Base-by-base conservation (phyloP, 2,888 invertebrate genomes). In the Euproctis similis region DNA sequence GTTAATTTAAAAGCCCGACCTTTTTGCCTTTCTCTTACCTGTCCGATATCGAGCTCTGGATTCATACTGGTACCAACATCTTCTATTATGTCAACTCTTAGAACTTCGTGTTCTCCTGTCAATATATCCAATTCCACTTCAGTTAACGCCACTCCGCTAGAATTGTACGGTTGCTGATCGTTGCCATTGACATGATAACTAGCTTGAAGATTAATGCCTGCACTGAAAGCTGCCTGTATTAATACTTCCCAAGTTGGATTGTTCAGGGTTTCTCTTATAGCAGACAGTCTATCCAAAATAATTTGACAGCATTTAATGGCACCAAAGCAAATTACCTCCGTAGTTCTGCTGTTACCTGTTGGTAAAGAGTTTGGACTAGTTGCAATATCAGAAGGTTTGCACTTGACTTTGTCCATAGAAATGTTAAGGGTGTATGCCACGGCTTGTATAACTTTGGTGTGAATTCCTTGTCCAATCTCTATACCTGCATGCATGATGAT, bases 381-480 rank as follows among this genome's bases (percentile, higher is more conserved):
- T 9, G 89, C 57, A 19, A 75, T 87, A 44, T 88, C 87, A 8
- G 86, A 86, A 1, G 90, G 82, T 54, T 91, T 91, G 1, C 93
- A 86, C 18, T 77, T 85, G 1, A 95, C 74, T 68, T 87, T 85
- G 0, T 88, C 86, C 20, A 92, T 40, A 2, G 89, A 80, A 31
- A 93, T 88, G 1, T 89, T 89, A 0, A 93, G 71, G 2, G 87
- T 87, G 51, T 89, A 87, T 0, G 92, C 92, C 2, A 73, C 66
- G 2, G 89, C 87, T 77, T 92, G 91, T 3, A 87, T 86, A 1
- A 89, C 87, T 87, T 89, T 77, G 1, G 92, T 93, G 42, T 93
- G 76, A 24, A 93, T 86, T 6, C 95, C 95, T 76, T 95, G 95
- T 0, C 95, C 95, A 55, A 90, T 88, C 78, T 93, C 92, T 13